These are phyloP conservation scores for Drosophila percnosoma DNA, from an alignment of 2,888 invertebrate species.

Conservation along the genomic window DNA sequence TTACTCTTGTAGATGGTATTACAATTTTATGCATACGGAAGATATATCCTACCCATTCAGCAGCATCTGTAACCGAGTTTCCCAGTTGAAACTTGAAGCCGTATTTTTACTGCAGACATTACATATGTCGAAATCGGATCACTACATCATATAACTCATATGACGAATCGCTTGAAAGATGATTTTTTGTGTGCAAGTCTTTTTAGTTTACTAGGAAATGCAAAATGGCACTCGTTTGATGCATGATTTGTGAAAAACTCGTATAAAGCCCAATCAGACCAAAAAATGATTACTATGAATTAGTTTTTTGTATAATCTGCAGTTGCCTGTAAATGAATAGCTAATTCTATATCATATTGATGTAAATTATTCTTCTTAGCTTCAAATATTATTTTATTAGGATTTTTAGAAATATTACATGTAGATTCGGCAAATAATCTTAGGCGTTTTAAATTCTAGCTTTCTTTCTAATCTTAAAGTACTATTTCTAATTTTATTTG, in stretches of 20 bases:
- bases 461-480: not conserved
- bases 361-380: not conserved
- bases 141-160: not conserved
- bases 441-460: not conserved
- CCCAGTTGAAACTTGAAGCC: not conserved
- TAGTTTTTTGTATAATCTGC: not conserved
- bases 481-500: not conserved
- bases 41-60: not conserved
- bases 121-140: not conserved
- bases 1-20: not conserved
- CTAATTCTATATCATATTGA: not conserved
- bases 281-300: not conserved
- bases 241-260: not conserved
- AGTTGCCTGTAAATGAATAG: not conserved
- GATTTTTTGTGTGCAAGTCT: not conserved
- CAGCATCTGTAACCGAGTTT: not conserved
- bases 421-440: not conserved
- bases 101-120: not conserved
- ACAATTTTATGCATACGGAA: not conserved
- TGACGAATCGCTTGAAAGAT: not conserved
- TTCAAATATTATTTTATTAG: not conserved
- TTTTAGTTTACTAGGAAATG: not conserved
- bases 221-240: fast-evolving
- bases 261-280: not conserved
- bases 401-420: not conserved